Evolutionary conservation across 2,888 invertebrate genomes (phyloP).

Genomic region (Clanis bilineata): DNA sequence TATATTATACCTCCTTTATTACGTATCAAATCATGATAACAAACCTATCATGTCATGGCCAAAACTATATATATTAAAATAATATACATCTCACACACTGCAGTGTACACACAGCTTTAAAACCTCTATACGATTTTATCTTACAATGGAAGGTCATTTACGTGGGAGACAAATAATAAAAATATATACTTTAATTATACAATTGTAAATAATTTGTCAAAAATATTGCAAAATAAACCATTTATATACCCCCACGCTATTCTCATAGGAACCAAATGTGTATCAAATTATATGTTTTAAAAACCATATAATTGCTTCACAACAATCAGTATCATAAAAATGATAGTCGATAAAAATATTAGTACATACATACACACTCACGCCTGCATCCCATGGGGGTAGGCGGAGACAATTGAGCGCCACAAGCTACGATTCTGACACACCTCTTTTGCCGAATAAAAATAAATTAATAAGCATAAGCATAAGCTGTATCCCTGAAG

Average conservation of each 20-base stretch:
- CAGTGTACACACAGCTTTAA: slow-evolving; percentile 15
- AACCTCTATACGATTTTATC: slow-evolving; percentile 42
- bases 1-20: too few species aligned
- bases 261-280: slow-evolving; percentile 65
- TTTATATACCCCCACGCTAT: slow-evolving; percentile 36
- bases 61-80: not conserved
- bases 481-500: too few species aligned
- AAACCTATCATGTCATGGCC: not conserved
- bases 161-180: slow-evolving; percentile 36
- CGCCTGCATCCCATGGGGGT: too few species aligned
- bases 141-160: slow-evolving; percentile 62
- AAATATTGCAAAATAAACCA: slow-evolving; percentile 49
- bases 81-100: not conserved
- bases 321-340: slow-evolving; percentile 1
- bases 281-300: slow-evolving; percentile 39
- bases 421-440: too few species aligned
- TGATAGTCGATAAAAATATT: not conserved
- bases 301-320: slow-evolving; percentile 24
- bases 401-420: too few species aligned
- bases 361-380: too few species aligned
- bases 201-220: slow-evolving; percentile 40
- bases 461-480: too few species aligned
- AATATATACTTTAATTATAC: slow-evolving; percentile 30
- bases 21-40: not conserved
- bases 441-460: too few species aligned